Base-by-base conservation (phyloP, 2,797 vertebrate species). In the Microctenopoma lineatum region DNA sequence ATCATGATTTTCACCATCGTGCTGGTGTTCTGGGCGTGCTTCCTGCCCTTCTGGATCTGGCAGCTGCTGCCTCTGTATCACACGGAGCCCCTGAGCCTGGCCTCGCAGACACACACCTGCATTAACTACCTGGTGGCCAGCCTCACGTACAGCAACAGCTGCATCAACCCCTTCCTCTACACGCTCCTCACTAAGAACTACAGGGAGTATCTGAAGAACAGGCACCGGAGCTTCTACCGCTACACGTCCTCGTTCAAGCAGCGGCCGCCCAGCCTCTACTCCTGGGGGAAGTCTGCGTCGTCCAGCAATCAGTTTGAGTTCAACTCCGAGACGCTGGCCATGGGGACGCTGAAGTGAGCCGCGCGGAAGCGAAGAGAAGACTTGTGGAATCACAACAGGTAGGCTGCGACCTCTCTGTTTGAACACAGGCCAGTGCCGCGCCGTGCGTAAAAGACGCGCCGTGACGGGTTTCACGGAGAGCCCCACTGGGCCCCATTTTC, bases 1-100 rank as follows among this genome's bases (percentile, higher is more conserved):
- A 93, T 96, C 59, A 95, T 97, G 95, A 96, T 97, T 60, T 96
- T 97, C 90, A 95, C 94, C 82, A 97, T 97, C 27, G 96, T 97
- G 57, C 87, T 97, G 72, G 94, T 96, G 63, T 97, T 96, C 90
- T 97, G 96, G 96, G 96, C 95, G 4, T 97, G 96, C 45, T 97
- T 97, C 86, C 85, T 97, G 75, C 96, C 96, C 0, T 97, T 97
- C 56, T 97, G 96, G 96, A 94, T 97, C 72, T 97, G 96, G 96
- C 96, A 97, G 92, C 92, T 97, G 79, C 83, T 97, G 70, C 92
- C 95, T 0, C 93, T 97, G 34, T 97, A 97, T 83, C 94, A 93
- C 89, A 85, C 87, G 88, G 89, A 93, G 61, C 92, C 94, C 34
- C 89, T 96, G 69, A 87, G 90, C 32, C 83, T 97, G 84, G 91